Evolutionary conservation across 2,888 invertebrate species (phyloP), one percentile per base, ranked within the genome.

Genomic region (Epinotia ramella): DNA sequence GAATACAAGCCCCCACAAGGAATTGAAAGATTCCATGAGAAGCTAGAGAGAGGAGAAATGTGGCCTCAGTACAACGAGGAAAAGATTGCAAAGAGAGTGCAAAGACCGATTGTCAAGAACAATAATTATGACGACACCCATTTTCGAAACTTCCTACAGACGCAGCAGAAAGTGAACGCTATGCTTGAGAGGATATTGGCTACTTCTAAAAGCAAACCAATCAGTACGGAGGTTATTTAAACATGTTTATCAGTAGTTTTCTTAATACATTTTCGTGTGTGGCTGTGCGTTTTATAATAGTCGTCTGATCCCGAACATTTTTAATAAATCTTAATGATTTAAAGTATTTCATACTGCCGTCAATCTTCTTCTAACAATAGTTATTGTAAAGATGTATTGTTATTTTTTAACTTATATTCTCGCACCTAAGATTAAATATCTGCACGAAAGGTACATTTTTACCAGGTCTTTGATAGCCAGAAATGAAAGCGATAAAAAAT

Each of bases 131-230:
- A 91, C 67, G 91, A 92, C 67, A 80, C 85, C 1, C 90, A 89
- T 79, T 93, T 92, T 57, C 86, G 80, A 9, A 89, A 90, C 74
- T 91, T 94, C 73, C 71, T 94, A 13, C 88, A 89, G 73, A 89
- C 91, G 0, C 94, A 94, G 78, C 87, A 93, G 79, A 93, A 91
- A 80, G 93, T 94, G 0, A 93, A 91, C 18, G 89, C 88, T 57
- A 91, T 94, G 87, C 79, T 94, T 7, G 91, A 91, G 74, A 88
- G 81, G 76, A 88, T 92, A 79, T 81, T 94, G 49, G 86, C 87
- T 0, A 83, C 86, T 3, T 46, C n/a, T 69, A 89, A 87, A 80
- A 80, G 80, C 0, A 87, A 95, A 95, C 64, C 18, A 20, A 28
- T 12, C 78, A 80, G 90, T 77, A 86, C 87, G 0, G 90, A 92